Conservation (phyloP, 2,797 vertebrate genomes). For the Cirrhinus mrigala region DNA sequence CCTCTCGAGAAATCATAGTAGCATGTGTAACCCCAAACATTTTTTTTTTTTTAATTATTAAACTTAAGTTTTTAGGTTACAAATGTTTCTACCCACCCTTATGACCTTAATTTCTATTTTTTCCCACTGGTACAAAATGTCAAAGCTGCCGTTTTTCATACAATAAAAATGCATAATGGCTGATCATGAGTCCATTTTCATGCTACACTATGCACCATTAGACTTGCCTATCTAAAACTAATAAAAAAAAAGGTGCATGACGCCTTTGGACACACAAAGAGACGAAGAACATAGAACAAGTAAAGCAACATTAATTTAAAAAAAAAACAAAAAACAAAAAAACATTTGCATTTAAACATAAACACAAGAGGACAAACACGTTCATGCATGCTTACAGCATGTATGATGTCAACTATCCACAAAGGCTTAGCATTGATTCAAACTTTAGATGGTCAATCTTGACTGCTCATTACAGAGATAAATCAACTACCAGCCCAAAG, state of each 20-base stretch:
- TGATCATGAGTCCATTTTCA: not conserved
- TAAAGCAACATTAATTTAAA: not conserved
- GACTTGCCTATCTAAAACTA: not conserved
- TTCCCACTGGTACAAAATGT: not conserved
- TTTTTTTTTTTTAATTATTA: no score
- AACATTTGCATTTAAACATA: not conserved
- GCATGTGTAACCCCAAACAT: no score
- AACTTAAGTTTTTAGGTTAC: not conserved
- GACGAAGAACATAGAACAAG: not conserved
- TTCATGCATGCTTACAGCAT: constrained; percentile 23
- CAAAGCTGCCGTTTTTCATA: not conserved
- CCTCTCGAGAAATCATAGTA: no score
- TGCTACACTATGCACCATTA: not conserved
- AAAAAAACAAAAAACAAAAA: not conserved
- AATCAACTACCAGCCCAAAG: constrained; percentile 37
- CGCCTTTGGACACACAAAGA: constrained; percentile 6
- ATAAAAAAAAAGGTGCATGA: not conserved
- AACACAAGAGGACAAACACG: constrained; percentile 13
- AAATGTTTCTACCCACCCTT: not conserved
- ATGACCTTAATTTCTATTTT: not conserved
- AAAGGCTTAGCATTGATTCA: constrained; percentile 65
- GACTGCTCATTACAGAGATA: constrained; percentile 51
- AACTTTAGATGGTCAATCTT: constrained; percentile 37
- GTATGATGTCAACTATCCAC: constrained; percentile 59
- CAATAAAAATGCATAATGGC: not conserved